phyloP scores from a whole-genome alignment of 2,113 vertebrate species.

The Pollimyrus isidori region DNA sequence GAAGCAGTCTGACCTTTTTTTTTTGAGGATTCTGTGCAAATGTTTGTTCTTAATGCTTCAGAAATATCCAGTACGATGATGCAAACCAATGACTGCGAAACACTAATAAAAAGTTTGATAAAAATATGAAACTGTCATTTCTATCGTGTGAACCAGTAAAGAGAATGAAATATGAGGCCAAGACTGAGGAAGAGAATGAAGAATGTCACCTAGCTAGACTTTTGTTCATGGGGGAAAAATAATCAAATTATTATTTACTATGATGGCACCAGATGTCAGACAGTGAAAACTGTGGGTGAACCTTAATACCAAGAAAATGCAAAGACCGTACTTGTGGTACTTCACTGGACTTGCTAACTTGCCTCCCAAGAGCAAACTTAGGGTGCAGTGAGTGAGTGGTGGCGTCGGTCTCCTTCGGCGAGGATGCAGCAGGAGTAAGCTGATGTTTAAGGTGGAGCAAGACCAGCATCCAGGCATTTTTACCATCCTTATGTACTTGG shows the following conservation, averaged over 20 bases:
- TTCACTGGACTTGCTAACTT: too few relatives aligned
- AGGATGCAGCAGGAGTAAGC: too few relatives aligned
- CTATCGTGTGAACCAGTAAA: neutral
- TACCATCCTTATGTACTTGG: too few relatives aligned
- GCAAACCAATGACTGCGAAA: slow-evolving; percentile 4
- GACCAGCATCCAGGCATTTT: too few relatives aligned
- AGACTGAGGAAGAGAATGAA: neutral
- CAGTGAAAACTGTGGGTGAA: neutral
- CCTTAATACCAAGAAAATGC: too few relatives aligned
- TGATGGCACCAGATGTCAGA: neutral
- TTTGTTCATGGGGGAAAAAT: neutral
- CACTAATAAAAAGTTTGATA: slow-evolving; percentile 4
- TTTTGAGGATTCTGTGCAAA: neutral
- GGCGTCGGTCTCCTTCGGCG: too few relatives aligned
- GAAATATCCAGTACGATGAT: neutral
- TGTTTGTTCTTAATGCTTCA: slow-evolving; percentile 1
- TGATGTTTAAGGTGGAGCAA: too few relatives aligned
- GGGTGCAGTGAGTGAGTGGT: too few relatives aligned
- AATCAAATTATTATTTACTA: neutral
- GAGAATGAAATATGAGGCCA: neutral
- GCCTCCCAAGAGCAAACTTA: too few relatives aligned
- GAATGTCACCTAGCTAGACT: neutral
- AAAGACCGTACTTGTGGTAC: too few relatives aligned
- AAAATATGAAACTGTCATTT: neutral
- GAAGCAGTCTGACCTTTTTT: neutral